Conservation (phyloP, 2,888 invertebrate species). For the Dichetophora obliterata region DNA sequence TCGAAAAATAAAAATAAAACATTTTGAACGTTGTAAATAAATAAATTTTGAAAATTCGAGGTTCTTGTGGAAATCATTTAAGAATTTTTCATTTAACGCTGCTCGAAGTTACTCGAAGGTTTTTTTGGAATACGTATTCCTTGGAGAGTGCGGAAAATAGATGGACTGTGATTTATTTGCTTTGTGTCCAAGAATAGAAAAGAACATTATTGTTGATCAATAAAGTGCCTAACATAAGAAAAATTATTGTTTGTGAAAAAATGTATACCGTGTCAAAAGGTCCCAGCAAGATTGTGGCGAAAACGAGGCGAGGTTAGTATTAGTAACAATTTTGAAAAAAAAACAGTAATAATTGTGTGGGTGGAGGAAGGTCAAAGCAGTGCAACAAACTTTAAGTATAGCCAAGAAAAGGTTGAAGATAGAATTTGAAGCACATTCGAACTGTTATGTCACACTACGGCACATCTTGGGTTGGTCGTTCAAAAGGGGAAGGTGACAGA, state of each 20-base stretch:
- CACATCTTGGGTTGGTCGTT: background rate
- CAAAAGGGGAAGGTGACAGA: background rate
- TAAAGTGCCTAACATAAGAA: background rate
- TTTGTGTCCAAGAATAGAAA: background rate
- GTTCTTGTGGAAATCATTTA: background rate
- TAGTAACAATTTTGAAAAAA: background rate
- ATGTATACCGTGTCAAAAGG: slow-evolving; percentile 92
- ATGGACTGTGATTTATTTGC: background rate
- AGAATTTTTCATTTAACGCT: background rate
- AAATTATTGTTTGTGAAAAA: slow-evolving; percentile 55
- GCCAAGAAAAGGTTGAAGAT: slow-evolving; percentile 33
- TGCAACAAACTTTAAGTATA: slow-evolving; percentile 7
- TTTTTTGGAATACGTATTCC: background rate
- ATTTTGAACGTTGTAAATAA: background rate
- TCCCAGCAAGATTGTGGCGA: slow-evolving; percentile 89
- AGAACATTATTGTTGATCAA: background rate
- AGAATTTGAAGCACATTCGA: slow-evolving; percentile 41
- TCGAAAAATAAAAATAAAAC: slow-evolving; percentile 30
- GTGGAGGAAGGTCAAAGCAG: background rate
- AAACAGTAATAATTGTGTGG: background rate
- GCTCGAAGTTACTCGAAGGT: background rate
- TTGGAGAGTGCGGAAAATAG: background rate
- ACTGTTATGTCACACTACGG: slow-evolving; percentile 63
- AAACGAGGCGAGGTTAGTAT: slow-evolving; percentile 82
- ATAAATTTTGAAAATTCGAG: background rate